Evolutionary conservation across 2,888 invertebrate genomes (phyloP), one percentile per base, ranked within the genome.

Genomic region (Amblyteles armatorius): DNA sequence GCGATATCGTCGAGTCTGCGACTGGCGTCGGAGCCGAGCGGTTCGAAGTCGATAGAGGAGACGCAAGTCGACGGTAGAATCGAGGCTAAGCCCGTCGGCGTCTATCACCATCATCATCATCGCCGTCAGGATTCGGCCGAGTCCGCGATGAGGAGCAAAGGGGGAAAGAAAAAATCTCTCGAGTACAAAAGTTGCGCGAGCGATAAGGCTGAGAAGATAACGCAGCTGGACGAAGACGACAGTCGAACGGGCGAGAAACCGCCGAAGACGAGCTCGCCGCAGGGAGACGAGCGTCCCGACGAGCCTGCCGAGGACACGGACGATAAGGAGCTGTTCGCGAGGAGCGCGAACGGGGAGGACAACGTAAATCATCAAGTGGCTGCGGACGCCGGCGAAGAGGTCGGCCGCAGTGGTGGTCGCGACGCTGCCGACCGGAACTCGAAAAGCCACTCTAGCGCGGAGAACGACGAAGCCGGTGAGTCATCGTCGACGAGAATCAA

Each of bases 291-390:
- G 22, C 87, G 87, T 67, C 68, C 84, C 33, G 94, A 11, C 44
- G 44, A 94, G 77, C 94, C 94, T 85, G 94, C 93, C 0, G 94
- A 94, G 83, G 94, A 94, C 80, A 94, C 94, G 83, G 94, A 94
- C 81, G 94, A 94, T 0, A 94, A 95, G 82, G 91, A 94, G 11
- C 94, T 82, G 1, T 82, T 76, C 29, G 19, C 60, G 52, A 81
- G 60, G 26, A 60, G 11, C 33, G 36, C 94, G 0, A 94, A 48
- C 33, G 36, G 94, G 0, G 94, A 48, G 44, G 44, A 94, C 0
- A 94, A 94, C 86, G 93, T 93, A 82, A 86, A 82, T 57, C 77
- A 73, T 13, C 81, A 77, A 19, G 73, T 79, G 7, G 76, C 83
- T 3, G 63, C 29, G 13, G 57, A 74, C 7, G 65, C 26, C 33